Base-by-base conservation (phyloP, 2,888 invertebrate genomes). In the Biston betularia region DNA sequence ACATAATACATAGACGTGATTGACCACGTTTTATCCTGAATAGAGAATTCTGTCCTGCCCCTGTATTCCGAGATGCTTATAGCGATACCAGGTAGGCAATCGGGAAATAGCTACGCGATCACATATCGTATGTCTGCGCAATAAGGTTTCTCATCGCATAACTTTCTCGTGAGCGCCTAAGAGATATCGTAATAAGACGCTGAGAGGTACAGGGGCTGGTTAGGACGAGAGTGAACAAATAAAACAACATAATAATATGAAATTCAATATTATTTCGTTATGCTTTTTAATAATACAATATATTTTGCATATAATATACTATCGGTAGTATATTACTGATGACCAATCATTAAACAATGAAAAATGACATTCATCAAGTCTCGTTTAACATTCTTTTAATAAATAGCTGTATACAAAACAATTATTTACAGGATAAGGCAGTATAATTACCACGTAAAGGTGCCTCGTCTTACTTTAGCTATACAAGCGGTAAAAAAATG, bases 371-470 rank as follows among this genome's bases (percentile, higher is more conserved):
- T 86, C 91, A 92, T 92, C 92, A 92, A 90, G 89, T 89, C 85
- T 88, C 87, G 85, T 89, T 91, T 90, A 92, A 92, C 91, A 90
- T 92, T 90, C 84, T 88, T 92, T 93, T 92, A 94, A 94, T 94
- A 94, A 94, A 94, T 94, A 94, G 94, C 93, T 93, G 94, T 94
- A 93, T 94, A 94, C 92, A 94, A 94, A 94, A 94, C 94, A 93
- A 93, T 93, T 94, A 94, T 94, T 94, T 94, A 94, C 94, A 94
- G 88, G 86, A 85, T 92, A 93, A 93, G 93, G 93, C 93, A 93
- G 90, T 92, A 92, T 82, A 87, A 87, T 89, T 89, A 93, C 92
- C 92, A 90, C 91, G 90, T 92, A 91, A 89, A 88, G 84, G 89
- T 89, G 90, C 92, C 92, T 89, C 73, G 12, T 44, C 90, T 92